Evolutionary conservation across 2,113 vertebrate species (phyloP), one percentile per base, ranked within the genome.

Genomic region (Sminthopsis crassicaudata): DNA sequence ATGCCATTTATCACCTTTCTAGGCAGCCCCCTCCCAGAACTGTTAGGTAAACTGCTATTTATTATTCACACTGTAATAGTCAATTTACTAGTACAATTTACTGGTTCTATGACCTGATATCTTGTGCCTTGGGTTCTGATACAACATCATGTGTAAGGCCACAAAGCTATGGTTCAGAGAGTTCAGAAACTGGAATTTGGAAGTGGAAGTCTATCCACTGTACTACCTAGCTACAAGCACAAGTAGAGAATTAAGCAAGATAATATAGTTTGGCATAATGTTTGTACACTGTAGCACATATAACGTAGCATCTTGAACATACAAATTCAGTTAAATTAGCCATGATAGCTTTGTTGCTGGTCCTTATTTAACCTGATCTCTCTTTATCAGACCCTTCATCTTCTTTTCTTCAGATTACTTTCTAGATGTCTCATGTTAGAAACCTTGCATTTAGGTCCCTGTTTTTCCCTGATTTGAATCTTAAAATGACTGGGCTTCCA

Each of bases 1-100:
- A 98, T 98, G 97, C 95, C 97, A 98, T 97, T 97, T 98, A 98
- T 96, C 97, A 95, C 95, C 95, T 92, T 95, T 94, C 26, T 88
- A 92, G 92, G 94, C 95, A 95, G 90, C 30, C 93, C 46, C 97
- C 92, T n/a, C 95, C 91, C 93, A 90, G 46, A 27, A 95, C 6
- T 55, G 54, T 9, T 96, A 94, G 96, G 92, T 92, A 95, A 90
- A 95, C 93, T 52, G 52, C 52, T 22, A 54, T 67, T 93, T 92
- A 91, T 96, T 97, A 96, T 97, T 97, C 97, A 90, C 55, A 94
- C n/a, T n/a, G n/a, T n/a, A n/a, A n/a, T n/a, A n/a, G n/a, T n/a
- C n/a, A n/a, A n/a, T n/a, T n/a, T n/a, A n/a, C n/a, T n/a, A n/a
- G n/a, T n/a, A n/a, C n/a, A n/a, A n/a, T n/a, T n/a, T n/a, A 92